These are phyloP conservation scores for Barbus barbus DNA, from an alignment of 2,113 vertebrate genomes.

Conservation along the genomic window DNA sequence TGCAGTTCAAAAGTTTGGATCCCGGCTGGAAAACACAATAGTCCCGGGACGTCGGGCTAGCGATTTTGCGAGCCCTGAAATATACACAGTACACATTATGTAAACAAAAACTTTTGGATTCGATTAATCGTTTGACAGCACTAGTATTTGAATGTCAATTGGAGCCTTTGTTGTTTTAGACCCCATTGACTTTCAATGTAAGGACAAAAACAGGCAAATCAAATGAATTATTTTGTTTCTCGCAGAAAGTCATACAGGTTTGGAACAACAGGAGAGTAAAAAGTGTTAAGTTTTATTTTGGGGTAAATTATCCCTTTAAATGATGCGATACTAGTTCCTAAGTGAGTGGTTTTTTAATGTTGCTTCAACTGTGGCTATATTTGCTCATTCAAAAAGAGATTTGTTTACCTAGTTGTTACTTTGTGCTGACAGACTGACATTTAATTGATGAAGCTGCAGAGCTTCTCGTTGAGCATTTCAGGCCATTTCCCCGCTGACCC, in stretches of 20 bases:
- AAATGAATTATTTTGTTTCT: too few species aligned
- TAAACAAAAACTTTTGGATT: too few species aligned
- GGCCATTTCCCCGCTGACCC: constrained; percentile 18
- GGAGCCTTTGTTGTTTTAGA: neutral
- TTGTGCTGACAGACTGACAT: constrained; percentile 33
- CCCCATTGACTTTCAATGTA: neutral
- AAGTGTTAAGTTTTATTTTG: neutral
- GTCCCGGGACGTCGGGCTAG: too few species aligned
- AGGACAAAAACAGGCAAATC: neutral
- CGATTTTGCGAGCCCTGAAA: too few species aligned
- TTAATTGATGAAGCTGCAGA: constrained; percentile 30
- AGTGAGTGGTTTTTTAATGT: neutral
- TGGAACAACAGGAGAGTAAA: neutral
- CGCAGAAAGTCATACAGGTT: neutral
- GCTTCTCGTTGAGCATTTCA: constrained; percentile 19
- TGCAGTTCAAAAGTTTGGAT: too few species aligned
- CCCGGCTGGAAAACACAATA: too few species aligned
- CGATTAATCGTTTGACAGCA: too few species aligned
- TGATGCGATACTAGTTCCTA: neutral
- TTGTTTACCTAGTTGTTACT: constrained; percentile 31
- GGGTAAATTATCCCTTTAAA: neutral
- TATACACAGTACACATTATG: too few species aligned
- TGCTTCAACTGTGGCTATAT: constrained; percentile 11
- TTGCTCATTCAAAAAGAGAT: neutral
- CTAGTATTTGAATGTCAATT: neutral